A percentile compares a stretch with the other conserved stretches of the same genome.
Evolutionary conservation across 2,888 invertebrate species (phyloP).

Genomic region (Caradrina clavipalpis): DNA sequence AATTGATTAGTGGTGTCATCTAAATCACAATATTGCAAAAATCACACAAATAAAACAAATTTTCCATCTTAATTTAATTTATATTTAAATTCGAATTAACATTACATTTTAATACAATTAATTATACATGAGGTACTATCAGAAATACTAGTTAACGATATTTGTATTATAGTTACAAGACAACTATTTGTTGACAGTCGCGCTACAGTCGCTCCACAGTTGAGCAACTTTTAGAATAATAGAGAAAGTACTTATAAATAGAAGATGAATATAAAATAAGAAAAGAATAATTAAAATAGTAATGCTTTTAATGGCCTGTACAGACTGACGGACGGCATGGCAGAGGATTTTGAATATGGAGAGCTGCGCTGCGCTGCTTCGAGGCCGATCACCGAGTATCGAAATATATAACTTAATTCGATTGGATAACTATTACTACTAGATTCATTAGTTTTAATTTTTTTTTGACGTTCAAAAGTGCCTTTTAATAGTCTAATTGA

Average conservation of each 20-base stretch:
- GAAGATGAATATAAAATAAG: neutral
- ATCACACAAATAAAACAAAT: conserved; percentile 9
- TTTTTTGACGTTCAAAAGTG: too few relatives aligned
- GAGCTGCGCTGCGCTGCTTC: too few relatives aligned
- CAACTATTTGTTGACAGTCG: conserved; percentile 11
- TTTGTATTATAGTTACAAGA: conserved; percentile 3
- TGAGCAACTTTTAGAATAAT: neutral
- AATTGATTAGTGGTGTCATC: too few relatives aligned
- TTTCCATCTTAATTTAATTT: conserved; percentile 7
- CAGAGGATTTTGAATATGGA: too few relatives aligned
- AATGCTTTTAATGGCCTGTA: neutral
- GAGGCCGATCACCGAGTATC: too few relatives aligned
- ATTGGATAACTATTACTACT: too few relatives aligned
- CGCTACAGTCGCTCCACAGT: neutral
- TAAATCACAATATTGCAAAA: neutral
- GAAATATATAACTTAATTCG: too few relatives aligned
- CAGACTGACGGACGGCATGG: too few relatives aligned
- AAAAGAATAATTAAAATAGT: neutral
- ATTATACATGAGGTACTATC: conserved; percentile 35
- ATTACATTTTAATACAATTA: conserved; percentile 4
- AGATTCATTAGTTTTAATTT: too few relatives aligned
- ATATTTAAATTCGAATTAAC: conserved; percentile 26
- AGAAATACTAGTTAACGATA: conserved; percentile 27
- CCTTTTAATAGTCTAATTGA: too few relatives aligned
- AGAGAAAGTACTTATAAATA: neutral